Base-by-base conservation (phyloP, 2,888 invertebrate genomes). In the Clanis bilineata region DNA sequence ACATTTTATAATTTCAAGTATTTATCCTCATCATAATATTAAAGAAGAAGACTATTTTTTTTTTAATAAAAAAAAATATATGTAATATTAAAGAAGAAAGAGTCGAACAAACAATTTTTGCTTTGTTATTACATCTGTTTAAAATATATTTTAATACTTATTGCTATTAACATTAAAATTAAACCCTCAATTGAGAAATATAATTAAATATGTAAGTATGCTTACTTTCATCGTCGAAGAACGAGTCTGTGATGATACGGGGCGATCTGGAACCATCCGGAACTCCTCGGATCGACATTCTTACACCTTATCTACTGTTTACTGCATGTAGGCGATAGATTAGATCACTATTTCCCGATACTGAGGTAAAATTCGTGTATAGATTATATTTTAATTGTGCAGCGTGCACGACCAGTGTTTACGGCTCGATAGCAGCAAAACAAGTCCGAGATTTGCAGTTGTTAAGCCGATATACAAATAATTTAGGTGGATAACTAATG, bases 181-280 rank as follows among this genome's bases (percentile, higher is more conserved):
- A n/a, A n/a, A n/a, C n/a, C n/a, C n/a, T n/a, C n/a, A n/a, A n/a
- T n/a, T n/a, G n/a, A 47, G n/a, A 36, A 7, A 28, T 32, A 55
- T n/a, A 55, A 39, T 22, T 9, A 22, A 38, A 43, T 25, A 2
- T 57, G 58, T 10, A 25, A 58, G 38, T 43, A 55, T 15, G 68
- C 90, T 89, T 79, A 90, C 91, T 82, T 62, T 70, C 80, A 66
- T 92, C 91, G 64, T 93, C 92, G 69, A 90, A 92, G 76, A 92
- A 93, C 0, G 87, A 91, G 64, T 92, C 92, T 0, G 85, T 83
- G 56, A 91, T 71, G 65, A 90, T 88, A 60, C 81, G 74, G 0
- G 92, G 91, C 0, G 92, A 90, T 47, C 90, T 76, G 7, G 88
- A 80, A 1, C 90, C 92, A 59, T 93, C 92, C 45, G 83, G 86